Evolutionary conservation across 2,888 invertebrate species (phyloP).

Genomic region (Cantharis lateralis): DNA sequence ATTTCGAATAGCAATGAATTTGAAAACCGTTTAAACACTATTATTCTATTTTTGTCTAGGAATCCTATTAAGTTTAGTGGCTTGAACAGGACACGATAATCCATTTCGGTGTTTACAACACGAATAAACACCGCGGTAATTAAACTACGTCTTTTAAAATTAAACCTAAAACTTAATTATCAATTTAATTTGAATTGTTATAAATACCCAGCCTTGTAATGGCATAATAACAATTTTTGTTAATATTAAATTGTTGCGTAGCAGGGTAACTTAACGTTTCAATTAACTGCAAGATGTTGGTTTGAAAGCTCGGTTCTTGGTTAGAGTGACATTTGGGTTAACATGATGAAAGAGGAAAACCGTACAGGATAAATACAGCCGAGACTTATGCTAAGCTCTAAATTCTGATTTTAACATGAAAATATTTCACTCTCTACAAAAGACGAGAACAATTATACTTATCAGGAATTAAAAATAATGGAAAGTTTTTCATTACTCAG

Average conservation of each 20-base stretch:
- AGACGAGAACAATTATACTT: not conserved
- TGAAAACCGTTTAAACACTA: not conserved
- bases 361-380: not conserved
- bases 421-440: not conserved
- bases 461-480: not conserved
- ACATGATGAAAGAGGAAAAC: not conserved
- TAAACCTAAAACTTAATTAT: not conserved
- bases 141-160: not conserved
- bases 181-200: not conserved
- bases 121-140: not conserved
- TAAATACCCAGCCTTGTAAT: not conserved
- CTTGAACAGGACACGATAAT: not conserved
- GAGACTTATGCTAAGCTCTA: not conserved
- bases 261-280: not conserved
- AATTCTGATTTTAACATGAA: not conserved
- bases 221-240: not conserved
- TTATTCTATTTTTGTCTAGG: not conserved
- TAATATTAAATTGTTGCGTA: not conserved
- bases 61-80: conserved; percentile 1
- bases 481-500: not conserved
- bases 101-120: not conserved
- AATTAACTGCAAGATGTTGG: not conserved
- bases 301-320: not conserved
- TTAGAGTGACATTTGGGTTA: not conserved
- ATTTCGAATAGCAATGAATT: not conserved